A percentile compares a stretch with the other conserved stretches of the same genome.
phyloP scores from a whole-genome alignment of 2,797 vertebrate genomes.

The Cottoperca gobio region DNA sequence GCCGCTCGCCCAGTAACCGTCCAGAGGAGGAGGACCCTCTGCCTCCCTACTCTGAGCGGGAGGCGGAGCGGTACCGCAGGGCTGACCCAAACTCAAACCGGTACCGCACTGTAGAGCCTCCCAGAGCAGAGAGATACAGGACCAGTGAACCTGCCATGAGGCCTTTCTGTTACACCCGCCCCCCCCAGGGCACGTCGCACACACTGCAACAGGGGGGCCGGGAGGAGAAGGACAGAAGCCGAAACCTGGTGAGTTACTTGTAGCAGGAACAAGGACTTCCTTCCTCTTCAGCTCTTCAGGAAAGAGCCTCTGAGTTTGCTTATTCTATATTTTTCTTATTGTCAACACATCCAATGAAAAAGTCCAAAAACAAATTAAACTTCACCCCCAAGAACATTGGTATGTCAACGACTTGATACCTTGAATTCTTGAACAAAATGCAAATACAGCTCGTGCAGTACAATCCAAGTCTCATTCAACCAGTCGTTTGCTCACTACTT shows the following conservation, averaged over 20 bases:
- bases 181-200: constrained; percentile 76
- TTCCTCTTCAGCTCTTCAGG: constrained; percentile 37
- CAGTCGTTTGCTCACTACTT: too few relatives aligned
- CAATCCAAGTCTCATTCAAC: too few relatives aligned
- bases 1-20: constrained; percentile 86
- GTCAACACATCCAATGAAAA: constrained; percentile 30
- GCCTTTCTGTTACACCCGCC: constrained; percentile 87
- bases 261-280: constrained; percentile 66
- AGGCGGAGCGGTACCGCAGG: constrained; percentile 75
- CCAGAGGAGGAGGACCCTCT: constrained; percentile 90
- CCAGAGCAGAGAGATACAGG: constrained; percentile 71
- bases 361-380: too few relatives aligned
- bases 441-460: too few relatives aligned
- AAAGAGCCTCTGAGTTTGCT: constrained; percentile 25
- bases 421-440: too few relatives aligned
- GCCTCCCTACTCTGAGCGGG: constrained; percentile 93
- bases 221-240: constrained; percentile 89
- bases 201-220: constrained; percentile 89
- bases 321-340: constrained; percentile 13
- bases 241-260: constrained; percentile 94
- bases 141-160: constrained; percentile 77
- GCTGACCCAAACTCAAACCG: constrained; percentile 53
- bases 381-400: too few relatives aligned
- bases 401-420: too few relatives aligned
- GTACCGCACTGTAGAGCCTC: constrained; percentile 66